These are phyloP conservation scores for Hystrix cristata DNA, from an alignment of 2,113 vertebrate genomes.

Conservation along the genomic window DNA sequence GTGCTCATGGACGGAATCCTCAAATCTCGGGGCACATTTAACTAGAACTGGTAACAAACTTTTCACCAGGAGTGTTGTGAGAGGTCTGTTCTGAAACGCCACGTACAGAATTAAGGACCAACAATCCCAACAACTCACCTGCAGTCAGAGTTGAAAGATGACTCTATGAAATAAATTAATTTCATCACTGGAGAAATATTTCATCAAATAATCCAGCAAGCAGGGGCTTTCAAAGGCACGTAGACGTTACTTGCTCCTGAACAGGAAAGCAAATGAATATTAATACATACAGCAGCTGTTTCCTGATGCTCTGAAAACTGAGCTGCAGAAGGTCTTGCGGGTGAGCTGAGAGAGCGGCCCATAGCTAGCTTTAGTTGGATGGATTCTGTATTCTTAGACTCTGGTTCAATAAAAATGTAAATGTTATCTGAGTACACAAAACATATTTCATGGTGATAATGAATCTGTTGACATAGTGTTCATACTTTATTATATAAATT, in stretches of 20 bases:
- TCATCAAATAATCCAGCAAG: not conserved
- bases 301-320: not conserved
- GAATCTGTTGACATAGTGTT: conserved; percentile 72
- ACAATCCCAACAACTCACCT: not conserved
- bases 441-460: conserved; percentile 71
- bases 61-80: not conserved
- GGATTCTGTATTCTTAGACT: conserved; percentile 50
- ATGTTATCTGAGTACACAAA: conserved; percentile 74
- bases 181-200: not conserved
- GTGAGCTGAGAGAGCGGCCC: conserved; percentile 9
- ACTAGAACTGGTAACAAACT: not conserved
- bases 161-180: not conserved
- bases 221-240: not conserved
- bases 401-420: conserved; percentile 75
- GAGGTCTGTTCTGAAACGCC: not conserved
- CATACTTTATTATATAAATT: conserved; percentile 74
- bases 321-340: not conserved
- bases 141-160: not conserved
- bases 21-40: not conserved
- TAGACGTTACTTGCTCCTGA: accelerated
- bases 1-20: not conserved
- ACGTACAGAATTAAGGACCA: no score
- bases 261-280: not conserved
- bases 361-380: not conserved
- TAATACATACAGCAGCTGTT: not conserved